Percentiles rank a stretch among this genome's conserved stretches.
These are phyloP conservation scores for Nasonia giraulti DNA, from an alignment of 1,140 invertebrate genomes.

Conservation along the genomic window DNA sequence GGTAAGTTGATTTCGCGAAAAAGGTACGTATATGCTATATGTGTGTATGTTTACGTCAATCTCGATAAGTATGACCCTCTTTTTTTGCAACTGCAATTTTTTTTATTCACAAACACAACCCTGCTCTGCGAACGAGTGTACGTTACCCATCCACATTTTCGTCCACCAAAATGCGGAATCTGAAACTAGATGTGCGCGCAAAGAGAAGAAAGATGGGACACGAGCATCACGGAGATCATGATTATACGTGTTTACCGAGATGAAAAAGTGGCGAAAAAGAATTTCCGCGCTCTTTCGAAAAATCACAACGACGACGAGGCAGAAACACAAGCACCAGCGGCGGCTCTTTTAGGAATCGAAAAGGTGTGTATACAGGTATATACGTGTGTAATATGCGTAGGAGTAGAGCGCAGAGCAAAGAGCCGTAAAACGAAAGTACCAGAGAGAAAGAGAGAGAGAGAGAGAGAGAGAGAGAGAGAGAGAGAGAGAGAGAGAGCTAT, in stretches of 20 bases:
- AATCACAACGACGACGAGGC: not conserved
- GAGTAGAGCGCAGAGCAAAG: not conserved
- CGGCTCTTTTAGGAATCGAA: not conserved
- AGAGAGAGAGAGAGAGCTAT: not conserved
- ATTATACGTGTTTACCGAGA: not conserved
- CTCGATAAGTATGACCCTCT: not conserved
- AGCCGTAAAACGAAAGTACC: not conserved
- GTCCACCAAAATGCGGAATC: not conserved
- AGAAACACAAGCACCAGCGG: not conserved
- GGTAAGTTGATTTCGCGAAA: not conserved
- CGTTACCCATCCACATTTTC: no score
- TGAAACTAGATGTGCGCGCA: not conserved
- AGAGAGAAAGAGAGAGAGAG: not conserved
- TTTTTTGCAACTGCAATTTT: not conserved
- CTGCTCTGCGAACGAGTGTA: no score
- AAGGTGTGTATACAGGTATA: not conserved
- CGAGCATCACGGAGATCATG: no score
- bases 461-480: not conserved
- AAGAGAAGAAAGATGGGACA: no score
- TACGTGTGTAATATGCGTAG: not conserved
- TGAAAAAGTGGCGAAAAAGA: not conserved
- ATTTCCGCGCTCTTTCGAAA: not conserved
- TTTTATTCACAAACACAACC: not conserved
- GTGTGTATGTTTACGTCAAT: not conserved
- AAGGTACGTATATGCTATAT: not conserved